These are phyloP conservation scores for Drosophila pruinosa DNA, from an alignment of 1,140 invertebrate species.

Conservation along the genomic window DNA sequence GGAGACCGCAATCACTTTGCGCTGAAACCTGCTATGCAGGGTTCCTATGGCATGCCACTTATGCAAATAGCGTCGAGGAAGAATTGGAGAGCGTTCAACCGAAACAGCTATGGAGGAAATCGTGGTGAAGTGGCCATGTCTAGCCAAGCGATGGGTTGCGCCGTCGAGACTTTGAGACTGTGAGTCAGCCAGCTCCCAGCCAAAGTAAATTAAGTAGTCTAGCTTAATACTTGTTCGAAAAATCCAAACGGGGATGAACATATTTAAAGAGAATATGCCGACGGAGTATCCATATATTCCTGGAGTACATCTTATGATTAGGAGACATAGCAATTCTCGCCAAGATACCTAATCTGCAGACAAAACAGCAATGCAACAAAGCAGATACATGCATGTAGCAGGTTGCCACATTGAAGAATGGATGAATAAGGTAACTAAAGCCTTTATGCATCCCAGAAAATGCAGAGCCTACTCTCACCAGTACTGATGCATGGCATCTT, in stretches of 20 bases:
- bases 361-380: not conserved
- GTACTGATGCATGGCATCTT: not conserved
- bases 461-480: not conserved
- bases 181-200: too few relatives aligned
- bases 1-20: not conserved
- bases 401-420: not conserved
- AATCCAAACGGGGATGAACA: too few relatives aligned
- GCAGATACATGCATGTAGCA: not conserved
- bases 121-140: not conserved
- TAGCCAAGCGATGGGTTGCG: not conserved
- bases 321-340: not conserved
- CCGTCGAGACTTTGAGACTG: too few relatives aligned
- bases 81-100: constrained; percentile 5
- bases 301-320: not conserved
- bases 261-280: not conserved
- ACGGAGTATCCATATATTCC: not conserved
- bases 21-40: not conserved
- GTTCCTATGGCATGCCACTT: not conserved
- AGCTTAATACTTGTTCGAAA: too few relatives aligned
- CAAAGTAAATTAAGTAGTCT: not conserved
- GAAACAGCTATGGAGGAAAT: constrained; percentile 4
- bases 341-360: not conserved
- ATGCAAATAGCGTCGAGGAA: constrained; percentile 1
- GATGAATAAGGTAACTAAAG: constrained; percentile 11
- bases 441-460: not conserved